A percentile compares a stretch with the other conserved stretches of the same genome.
These are phyloP conservation scores for Leptura quadrifasciata DNA, from an alignment of 2,888 invertebrate species.

Conservation along the genomic window DNA sequence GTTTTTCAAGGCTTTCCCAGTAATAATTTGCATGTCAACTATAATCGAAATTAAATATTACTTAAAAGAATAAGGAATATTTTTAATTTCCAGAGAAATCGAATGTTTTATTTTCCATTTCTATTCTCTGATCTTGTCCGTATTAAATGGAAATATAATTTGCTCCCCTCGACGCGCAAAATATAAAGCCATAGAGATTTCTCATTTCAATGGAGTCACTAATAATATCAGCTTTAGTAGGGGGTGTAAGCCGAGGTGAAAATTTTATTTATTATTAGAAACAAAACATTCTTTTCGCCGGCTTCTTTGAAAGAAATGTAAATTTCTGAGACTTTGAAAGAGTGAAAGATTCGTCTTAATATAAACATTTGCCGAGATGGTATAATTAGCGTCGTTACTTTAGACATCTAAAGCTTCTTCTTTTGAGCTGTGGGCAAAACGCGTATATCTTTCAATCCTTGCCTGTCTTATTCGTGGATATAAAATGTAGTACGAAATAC, in stretches of 20 bases:
- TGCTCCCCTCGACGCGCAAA: neutral
- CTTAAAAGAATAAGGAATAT: neutral
- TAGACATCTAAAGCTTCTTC: neutral
- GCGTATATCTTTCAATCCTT: slow-evolving; percentile 3
- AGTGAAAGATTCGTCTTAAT: neutral
- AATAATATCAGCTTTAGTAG: neutral
- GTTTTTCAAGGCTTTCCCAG: too few species aligned
- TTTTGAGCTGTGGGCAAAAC: neutral
- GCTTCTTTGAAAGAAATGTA: neutral
- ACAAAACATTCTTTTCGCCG: neutral
- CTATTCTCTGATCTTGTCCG: neutral
- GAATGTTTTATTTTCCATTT: neutral
- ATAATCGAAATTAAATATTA: neutral
- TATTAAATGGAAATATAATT: slow-evolving; percentile 3
- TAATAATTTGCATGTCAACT: too few species aligned
- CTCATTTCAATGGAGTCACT: slow-evolving; percentile 1
- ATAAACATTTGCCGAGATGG: neutral
- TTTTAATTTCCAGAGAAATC: neutral
- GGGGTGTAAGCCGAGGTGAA: neutral
- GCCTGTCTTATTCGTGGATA: neutral
- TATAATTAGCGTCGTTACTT: neutral
- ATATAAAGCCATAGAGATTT: slow-evolving; percentile 4
- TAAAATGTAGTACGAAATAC: slow-evolving; percentile 7
- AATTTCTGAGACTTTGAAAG: neutral
- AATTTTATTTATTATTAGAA: neutral